phyloP scores from a whole-genome alignment of 2,113 vertebrate species.

The Conger conger region DNA sequence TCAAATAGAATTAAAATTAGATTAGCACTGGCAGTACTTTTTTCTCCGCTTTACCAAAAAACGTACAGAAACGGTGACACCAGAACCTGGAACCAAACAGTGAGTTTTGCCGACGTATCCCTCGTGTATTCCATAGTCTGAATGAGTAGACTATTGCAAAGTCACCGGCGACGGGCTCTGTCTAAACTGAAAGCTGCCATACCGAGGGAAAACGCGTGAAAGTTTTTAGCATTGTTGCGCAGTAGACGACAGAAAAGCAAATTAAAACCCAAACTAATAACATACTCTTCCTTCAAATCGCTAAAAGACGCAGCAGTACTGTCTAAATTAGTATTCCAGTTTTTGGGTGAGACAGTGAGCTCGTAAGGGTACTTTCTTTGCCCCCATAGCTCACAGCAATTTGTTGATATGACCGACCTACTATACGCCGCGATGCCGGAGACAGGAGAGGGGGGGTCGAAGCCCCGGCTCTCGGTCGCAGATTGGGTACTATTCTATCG shows the following conservation, averaged over 20 bases:
- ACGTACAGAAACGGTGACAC: too few species aligned
- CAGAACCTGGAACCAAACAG: too few species aligned
- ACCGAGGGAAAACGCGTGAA: not conserved
- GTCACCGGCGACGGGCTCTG: not conserved
- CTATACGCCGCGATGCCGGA: not conserved
- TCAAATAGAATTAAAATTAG: too few species aligned
- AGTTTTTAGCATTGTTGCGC: not conserved
- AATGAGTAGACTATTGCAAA: too few species aligned
- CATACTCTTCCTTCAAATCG: not conserved
- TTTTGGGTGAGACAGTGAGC: not conserved
- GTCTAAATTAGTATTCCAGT: not conserved
- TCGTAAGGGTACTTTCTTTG: not conserved
- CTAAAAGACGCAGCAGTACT: not conserved
- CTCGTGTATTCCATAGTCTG: too few species aligned
- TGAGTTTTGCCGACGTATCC: too few species aligned
- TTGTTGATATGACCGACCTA: not conserved
- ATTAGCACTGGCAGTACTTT: too few species aligned
- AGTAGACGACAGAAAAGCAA: not conserved
- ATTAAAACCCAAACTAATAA: not conserved
- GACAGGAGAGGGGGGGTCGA: conserved; percentile 18
- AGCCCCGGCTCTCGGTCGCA: conserved; percentile 34
- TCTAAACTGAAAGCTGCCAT: not conserved
- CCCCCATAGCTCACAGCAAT: not conserved
- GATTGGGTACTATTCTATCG: conserved; percentile 48
- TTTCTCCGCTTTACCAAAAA: too few species aligned